A percentile compares a stretch with the other conserved stretches of the same genome.
Conservation (phyloP, 2,797 vertebrate species). For the Karalla daura region DNA sequence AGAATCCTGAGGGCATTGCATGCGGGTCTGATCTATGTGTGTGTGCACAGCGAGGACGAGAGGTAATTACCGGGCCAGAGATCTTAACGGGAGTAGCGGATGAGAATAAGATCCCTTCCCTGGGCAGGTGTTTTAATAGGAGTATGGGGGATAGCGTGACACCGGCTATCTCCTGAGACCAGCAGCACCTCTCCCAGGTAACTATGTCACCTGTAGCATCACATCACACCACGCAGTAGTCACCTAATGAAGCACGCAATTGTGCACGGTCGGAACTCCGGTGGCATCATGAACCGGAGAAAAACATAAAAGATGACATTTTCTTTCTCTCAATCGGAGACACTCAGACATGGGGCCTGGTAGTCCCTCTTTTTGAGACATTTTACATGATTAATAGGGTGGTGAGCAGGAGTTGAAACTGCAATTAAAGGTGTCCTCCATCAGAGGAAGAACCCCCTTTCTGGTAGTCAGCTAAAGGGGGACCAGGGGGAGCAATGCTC, state of each 20-base stretch:
- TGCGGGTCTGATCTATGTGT: conserved; percentile 53
- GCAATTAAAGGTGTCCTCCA: conserved; percentile 76
- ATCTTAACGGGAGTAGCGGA: conserved; percentile 57
- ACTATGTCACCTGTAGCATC: conserved; percentile 63
- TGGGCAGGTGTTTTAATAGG: conserved; percentile 77
- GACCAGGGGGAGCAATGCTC: conserved; percentile 68
- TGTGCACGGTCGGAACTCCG: conserved; percentile 43
- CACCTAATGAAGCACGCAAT: conserved; percentile 64
- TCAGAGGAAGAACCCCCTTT: conserved; percentile 64
- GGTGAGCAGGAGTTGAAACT: conserved; percentile 66
- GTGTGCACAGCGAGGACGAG: conserved; percentile 33
- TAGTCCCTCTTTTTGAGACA: conserved; percentile 44
- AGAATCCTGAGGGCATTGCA: conserved; percentile 56
- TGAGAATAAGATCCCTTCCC: conserved; percentile 67
- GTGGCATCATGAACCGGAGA: conserved; percentile 34
- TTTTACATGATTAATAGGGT: conserved; percentile 73
- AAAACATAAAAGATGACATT: conserved; percentile 42
- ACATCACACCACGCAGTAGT: conserved; percentile 34
- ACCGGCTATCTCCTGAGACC: conserved; percentile 61
- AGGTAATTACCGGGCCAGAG: conserved; percentile 72
- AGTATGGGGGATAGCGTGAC: conserved; percentile 81
- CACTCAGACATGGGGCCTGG: conserved; percentile 26
- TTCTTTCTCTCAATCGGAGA: conserved; percentile 27
- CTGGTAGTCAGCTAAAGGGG: conserved; percentile 68
- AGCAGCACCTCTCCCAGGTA: conserved; percentile 66